Evolutionary conservation across 2,113 vertebrate species (phyloP), one percentile per base, ranked within the genome.

Genomic region (Catharus minimus): DNA sequence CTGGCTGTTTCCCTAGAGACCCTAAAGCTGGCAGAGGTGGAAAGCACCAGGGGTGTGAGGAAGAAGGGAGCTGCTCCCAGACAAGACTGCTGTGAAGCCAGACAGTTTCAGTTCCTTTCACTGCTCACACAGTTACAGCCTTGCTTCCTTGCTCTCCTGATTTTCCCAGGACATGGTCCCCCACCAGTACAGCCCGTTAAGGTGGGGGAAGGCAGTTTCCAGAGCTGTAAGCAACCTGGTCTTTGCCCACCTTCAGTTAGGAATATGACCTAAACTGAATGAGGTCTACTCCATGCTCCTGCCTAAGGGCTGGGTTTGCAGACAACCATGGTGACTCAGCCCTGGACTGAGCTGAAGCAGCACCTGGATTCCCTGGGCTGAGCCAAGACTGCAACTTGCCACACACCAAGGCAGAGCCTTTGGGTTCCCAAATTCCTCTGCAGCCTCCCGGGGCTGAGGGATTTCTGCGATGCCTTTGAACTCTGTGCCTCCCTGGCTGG

Each of bases 381-480:
- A 61, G 50, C 60, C 15, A 13, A 23, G 69, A 36, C 75, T 11
- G 21, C 36, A 53, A 11, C 57, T 47, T 69, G 61, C 67, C 26
- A 44, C 3, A 3, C 3, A 3, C 1, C 0, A 7, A 11, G 56
- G 33, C 65, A 14, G 44, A 65, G 28, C 38, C 52, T 73, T n/a
- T 80, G 38, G 44, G 44, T 44, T 88, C 44, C 52, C 0, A 0
- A n/a, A 17, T 52, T 21, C 39, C 65, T 23, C 32, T 0, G 0
- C 27, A 27, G 47, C 43, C 27, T 84, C 36, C 38, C n/a, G 18
- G 60, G 44, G n/a, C 81, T 1, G 4, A 53, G 49, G 44, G 53
- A 6, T 75, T 52, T 47, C 49, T 68, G 60, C 5, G 24, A 41
- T 76, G 67, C 57, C 62, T 88, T 72, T 82, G 92, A 69, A 33